phyloP scores from a whole-genome alignment of 2,888 invertebrate genomes.

The Bruchidius siliquastri region DNA sequence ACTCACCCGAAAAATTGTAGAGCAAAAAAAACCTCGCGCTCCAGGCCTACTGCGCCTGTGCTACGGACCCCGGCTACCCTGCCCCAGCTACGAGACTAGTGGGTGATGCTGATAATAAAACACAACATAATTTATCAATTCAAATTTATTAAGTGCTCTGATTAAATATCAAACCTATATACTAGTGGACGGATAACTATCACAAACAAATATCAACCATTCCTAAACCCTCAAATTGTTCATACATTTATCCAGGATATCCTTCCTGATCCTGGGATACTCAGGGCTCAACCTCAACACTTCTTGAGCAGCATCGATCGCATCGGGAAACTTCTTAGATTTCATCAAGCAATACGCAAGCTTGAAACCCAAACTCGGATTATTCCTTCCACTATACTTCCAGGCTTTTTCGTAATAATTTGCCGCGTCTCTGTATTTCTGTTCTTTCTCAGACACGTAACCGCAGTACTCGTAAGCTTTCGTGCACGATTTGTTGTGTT shows the following conservation, averaged over 20 bases:
- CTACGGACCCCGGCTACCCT: too few relatives aligned
- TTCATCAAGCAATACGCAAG: slow-evolving; percentile 89
- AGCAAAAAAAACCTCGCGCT: too few relatives aligned
- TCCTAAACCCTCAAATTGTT: slow-evolving; percentile 66
- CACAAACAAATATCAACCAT: neutral
- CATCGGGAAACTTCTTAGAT: slow-evolving; percentile 81
- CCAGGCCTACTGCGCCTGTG: too few relatives aligned
- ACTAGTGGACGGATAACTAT: neutral
- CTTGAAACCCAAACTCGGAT: slow-evolving; percentile 87
- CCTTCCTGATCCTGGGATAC: slow-evolving; percentile 87
- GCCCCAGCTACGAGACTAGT: too few relatives aligned
- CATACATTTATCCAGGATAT: slow-evolving; percentile 87
- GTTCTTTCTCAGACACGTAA: slow-evolving; percentile 85
- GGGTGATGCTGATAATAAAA: too few relatives aligned
- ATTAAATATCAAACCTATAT: neutral
- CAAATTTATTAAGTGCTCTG: neutral
- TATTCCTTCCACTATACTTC: slow-evolving; percentile 74
- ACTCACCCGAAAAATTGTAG: too few relatives aligned
- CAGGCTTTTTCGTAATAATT: slow-evolving; percentile 81
- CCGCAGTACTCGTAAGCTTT: slow-evolving; percentile 88
- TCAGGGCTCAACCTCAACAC: slow-evolving; percentile 78
- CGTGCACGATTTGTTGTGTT: slow-evolving; percentile 82
- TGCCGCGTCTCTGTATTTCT: slow-evolving; percentile 81
- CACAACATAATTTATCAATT: neutral
- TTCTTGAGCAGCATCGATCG: slow-evolving; percentile 85